Percentiles rank a stretch among this genome's conserved stretches.
Evolutionary conservation across 2,113 vertebrate species (phyloP).

Genomic region (Etia nguti): DNA sequence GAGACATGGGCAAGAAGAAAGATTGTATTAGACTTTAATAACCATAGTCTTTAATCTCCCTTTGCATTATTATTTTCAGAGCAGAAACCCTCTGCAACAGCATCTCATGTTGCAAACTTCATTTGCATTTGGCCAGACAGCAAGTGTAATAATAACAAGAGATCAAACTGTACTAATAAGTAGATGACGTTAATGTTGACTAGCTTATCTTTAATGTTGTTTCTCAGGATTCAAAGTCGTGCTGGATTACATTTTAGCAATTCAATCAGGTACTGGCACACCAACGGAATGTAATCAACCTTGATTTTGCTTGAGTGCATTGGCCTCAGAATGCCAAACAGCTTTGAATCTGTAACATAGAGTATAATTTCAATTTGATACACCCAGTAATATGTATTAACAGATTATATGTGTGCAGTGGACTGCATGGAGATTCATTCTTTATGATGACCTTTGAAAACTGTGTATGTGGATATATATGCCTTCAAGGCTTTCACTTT

Average conservation of each 20-base stretch:
- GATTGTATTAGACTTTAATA: not conserved
- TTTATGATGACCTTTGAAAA: not conserved
- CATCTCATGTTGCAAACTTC: not conserved
- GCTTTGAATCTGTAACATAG: not conserved
- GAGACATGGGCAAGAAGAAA: too few relatives aligned
- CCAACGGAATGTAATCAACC: constrained; percentile 3
- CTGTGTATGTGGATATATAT: not conserved
- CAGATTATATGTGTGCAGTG: not conserved
- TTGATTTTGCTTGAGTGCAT: not conserved
- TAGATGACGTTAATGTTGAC: not conserved
- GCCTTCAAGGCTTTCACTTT: not conserved
- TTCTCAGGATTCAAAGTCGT: not conserved
- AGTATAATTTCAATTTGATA: not conserved
- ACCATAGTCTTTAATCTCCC: not conserved
- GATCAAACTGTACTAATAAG: not conserved
- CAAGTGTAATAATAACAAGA: not conserved
- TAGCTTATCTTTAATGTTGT: not conserved
- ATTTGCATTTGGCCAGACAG: not conserved
- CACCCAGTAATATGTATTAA: not conserved
- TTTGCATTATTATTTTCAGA: not conserved
- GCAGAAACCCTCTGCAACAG: not conserved
- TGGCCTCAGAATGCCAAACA: not conserved
- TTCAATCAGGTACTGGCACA: not conserved
- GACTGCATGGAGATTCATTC: not conserved
- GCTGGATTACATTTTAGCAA: not conserved